Evolutionary conservation across 2,113 vertebrate species (phyloP).

Genomic region (Myanophis thanlyinensis): DNA sequence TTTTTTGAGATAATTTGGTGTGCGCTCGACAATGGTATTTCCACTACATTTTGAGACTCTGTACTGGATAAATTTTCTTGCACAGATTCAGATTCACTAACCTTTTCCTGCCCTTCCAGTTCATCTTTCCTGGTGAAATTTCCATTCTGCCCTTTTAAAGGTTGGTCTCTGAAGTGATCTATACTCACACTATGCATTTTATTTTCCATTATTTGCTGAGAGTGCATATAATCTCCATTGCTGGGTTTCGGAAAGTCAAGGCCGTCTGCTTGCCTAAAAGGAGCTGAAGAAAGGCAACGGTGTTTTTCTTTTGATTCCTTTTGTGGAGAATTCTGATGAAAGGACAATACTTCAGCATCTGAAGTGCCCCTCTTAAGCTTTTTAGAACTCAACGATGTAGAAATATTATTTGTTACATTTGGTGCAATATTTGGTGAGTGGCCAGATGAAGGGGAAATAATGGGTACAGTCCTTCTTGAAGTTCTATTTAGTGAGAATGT

Average conservation of each 20-base stretch:
- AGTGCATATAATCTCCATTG: not conserved
- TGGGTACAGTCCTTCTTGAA: not conserved
- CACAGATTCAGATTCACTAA: not conserved
- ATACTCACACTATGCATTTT: not conserved
- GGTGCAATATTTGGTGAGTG: not conserved
- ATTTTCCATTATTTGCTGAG: constrained; percentile 3
- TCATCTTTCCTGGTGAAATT: constrained; percentile 1
- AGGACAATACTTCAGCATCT: not conserved
- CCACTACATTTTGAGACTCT: constrained; percentile 1
- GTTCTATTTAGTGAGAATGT: not conserved
- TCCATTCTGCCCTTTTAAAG: not conserved
- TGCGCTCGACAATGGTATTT: constrained; percentile 12
- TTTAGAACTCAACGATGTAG: not conserved
- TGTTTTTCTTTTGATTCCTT: not conserved
- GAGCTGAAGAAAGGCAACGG: not conserved
- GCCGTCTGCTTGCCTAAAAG: not conserved
- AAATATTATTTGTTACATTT: not conserved
- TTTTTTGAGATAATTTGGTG: constrained; percentile 10
- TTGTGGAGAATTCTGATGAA: not conserved
- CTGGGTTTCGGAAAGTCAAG: not conserved
- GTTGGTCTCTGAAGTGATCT: constrained; percentile 6
- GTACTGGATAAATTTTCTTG: not conserved
- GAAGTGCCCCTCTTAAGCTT: not conserved
- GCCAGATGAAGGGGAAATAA: not conserved
- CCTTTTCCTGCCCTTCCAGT: constrained; percentile 9